Evolutionary conservation across 2,797 vertebrate species (phyloP).

Genomic region (Rhinatrema bivittatum): DNA sequence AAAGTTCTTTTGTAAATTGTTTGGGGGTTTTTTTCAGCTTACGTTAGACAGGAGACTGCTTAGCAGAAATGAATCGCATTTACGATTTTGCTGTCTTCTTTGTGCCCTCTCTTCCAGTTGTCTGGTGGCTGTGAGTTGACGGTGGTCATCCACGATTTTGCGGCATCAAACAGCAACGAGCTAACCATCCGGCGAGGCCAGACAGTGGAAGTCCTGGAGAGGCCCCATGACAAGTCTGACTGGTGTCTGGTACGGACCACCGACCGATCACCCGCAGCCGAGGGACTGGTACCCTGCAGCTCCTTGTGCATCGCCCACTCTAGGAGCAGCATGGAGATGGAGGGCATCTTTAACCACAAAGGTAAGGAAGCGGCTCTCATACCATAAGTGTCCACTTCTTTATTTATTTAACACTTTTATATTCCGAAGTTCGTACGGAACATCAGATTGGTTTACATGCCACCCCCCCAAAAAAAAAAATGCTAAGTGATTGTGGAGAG

Average conservation of each 20-base stretch:
- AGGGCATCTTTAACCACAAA: conserved; percentile 98
- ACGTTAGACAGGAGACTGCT: too few species aligned
- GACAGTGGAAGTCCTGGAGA: conserved; percentile 93
- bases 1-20: too few species aligned
- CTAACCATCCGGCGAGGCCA: conserved; percentile 89
- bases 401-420: too few species aligned
- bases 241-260: conserved; percentile 96
- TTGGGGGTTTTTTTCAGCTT: too few species aligned
- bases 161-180: conserved; percentile 91
- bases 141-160: conserved; percentile 94
- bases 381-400: accelerated
- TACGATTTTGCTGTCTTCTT: conserved; percentile 1
- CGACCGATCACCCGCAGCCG: conserved; percentile 84
- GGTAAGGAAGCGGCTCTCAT: conserved; percentile 70
- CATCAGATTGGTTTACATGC: too few species aligned
- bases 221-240: conserved; percentile 90
- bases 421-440: too few species aligned
- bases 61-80: too few species aligned
- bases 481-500: too few species aligned
- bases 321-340: conserved; percentile 97
- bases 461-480: too few species aligned
- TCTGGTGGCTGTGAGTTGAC: conserved; percentile 96
- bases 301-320: conserved; percentile 96
- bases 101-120: conserved; percentile 57
- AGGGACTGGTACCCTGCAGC: conserved; percentile 90